phyloP scores from a whole-genome alignment of 2,113 vertebrate genomes.

The Athene cunicularia region DNA sequence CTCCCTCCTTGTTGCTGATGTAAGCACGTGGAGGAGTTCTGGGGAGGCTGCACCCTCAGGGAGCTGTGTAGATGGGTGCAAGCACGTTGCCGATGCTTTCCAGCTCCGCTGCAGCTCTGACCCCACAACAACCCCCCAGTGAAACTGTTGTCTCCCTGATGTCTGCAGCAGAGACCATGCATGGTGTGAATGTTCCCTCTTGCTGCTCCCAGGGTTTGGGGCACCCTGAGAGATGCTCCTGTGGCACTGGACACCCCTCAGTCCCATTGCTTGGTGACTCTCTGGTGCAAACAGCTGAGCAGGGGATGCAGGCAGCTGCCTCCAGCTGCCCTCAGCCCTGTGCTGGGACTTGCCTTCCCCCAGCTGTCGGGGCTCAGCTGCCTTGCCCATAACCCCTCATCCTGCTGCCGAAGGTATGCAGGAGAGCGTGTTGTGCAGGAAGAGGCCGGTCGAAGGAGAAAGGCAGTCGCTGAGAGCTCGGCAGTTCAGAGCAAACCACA shows the following conservation, averaged over 20 bases:
- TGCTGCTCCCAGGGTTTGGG: not conserved
- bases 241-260: not conserved
- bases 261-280: fast-evolving
- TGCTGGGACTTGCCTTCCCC: not conserved
- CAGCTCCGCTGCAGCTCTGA: not conserved
- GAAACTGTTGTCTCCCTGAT: fast-evolving
- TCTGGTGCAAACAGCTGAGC: not conserved
- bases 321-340: slow-evolving; percentile 14
- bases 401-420: not conserved
- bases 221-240: not conserved
- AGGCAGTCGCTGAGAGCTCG: not conserved
- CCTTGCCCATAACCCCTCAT: not conserved
- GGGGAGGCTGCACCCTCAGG: not conserved
- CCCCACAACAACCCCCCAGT: not conserved
- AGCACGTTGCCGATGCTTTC: fast-evolving
- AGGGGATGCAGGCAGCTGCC: not conserved
- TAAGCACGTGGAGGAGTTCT: not conserved
- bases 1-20: not conserved
- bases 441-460: not conserved
- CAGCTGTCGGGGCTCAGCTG: not conserved
- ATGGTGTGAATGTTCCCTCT: not conserved
- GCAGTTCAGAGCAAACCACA: not conserved
- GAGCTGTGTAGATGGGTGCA: not conserved
- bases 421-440: slow-evolving; percentile 28
- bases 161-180: not conserved